Conservation (phyloP, 2,888 invertebrate species). For the Brachycybe producta region DNA sequence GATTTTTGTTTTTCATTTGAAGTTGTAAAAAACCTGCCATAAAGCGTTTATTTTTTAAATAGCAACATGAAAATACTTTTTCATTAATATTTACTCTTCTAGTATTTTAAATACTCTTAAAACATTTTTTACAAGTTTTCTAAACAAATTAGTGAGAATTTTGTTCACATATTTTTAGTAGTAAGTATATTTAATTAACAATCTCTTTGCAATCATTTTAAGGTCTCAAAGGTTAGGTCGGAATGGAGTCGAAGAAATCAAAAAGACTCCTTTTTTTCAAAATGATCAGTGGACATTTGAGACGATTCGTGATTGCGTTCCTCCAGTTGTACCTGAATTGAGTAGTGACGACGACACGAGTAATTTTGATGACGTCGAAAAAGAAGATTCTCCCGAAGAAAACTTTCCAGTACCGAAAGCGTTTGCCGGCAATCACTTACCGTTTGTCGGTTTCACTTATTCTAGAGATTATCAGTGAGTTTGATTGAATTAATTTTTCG, state of each 20-base stretch:
- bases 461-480: conserved; percentile 69
- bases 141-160: too few species aligned
- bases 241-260: conserved; percentile 88
- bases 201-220: conserved; percentile 20
- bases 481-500: not conserved
- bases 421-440: conserved; percentile 95
- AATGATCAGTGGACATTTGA: conserved; percentile 98
- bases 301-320: conserved; percentile 76
- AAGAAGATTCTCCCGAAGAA: conserved; percentile 82
- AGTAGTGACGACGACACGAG: conserved; percentile 94
- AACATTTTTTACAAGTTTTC: too few species aligned
- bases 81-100: too few species aligned
- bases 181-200: not conserved
- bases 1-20: too few species aligned
- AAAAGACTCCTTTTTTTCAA: conserved; percentile 82
- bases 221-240: conserved; percentile 69
- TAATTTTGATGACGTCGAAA: conserved; percentile 95
- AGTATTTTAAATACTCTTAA: too few species aligned
- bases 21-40: too few species aligned
- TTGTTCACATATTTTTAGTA: too few species aligned
- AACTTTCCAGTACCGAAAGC: conserved; percentile 92
- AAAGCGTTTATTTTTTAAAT: too few species aligned
- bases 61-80: too few species aligned
- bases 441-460: conserved; percentile 97
- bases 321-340: conserved; percentile 93